Conservation (phyloP, 2,797 vertebrate genomes). For the Gymnocypris eckloni region DNA sequence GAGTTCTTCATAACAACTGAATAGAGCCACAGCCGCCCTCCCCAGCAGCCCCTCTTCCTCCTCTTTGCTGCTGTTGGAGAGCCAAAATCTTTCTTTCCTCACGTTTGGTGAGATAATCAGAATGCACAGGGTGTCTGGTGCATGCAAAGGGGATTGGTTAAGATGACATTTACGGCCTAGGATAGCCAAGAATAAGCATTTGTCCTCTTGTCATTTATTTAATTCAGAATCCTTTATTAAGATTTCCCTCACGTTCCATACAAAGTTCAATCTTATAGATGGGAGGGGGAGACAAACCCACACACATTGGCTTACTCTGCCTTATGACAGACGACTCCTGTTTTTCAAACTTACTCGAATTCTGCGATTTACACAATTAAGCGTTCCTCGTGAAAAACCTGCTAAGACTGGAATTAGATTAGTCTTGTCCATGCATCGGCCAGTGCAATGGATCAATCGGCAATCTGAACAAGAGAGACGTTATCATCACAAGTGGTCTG, state of each 20-base stretch:
- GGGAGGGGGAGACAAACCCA: constrained; percentile 59
- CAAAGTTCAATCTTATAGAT: constrained; percentile 78
- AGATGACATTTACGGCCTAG: constrained; percentile 30
- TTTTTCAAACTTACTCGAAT: constrained; percentile 45
- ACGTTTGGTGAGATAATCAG: constrained; percentile 36
- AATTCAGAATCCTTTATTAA: constrained; percentile 69
- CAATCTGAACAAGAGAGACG: constrained; percentile 35
- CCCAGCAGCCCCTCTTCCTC: constrained; percentile 6
- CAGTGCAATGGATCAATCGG: constrained; percentile 19
- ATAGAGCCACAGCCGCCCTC: constrained; percentile 1
- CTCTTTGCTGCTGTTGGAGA: background rate
- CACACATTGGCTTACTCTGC: constrained; percentile 64
- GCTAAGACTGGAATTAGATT: background rate
- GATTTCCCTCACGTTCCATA: constrained; percentile 82
- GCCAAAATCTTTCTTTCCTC: constrained; percentile 34
- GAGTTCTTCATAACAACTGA: constrained; percentile 17
- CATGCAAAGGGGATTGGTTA: constrained; percentile 20
- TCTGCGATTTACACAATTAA: constrained; percentile 34
- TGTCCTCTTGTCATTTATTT: constrained; percentile 71
- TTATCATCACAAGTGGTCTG: constrained; percentile 42
- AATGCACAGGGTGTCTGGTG: constrained; percentile 19
- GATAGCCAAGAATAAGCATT: constrained; percentile 63
- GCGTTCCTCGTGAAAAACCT: background rate
- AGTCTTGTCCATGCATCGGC: constrained; percentile 24
- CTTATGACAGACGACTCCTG: constrained; percentile 41